Evolutionary conservation across 1,140 invertebrate genomes (phyloP), one percentile per base, ranked within the genome.

Genomic region (Bombus haemorrhoidalis): DNA sequence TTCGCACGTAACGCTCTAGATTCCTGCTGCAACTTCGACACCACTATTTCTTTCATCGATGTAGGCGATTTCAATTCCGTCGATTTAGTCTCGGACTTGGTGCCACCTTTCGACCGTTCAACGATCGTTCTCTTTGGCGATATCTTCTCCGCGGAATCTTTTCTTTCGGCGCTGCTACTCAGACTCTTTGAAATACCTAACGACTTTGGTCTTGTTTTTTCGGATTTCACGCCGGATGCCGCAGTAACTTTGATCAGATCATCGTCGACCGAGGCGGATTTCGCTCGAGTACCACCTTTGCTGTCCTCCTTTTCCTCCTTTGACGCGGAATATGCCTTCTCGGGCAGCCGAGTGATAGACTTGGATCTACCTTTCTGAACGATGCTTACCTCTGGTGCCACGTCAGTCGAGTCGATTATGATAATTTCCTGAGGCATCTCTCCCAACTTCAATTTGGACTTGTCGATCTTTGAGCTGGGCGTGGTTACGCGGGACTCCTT

Each of bases 371-470:
- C 94, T 85, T 95, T 95, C 71, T 95, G 94, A 13, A 95, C 91
- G 18, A 95, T 95, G 81, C 94, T 95, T 6, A 95, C 91, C 74
- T 95, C 93, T 15, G 95, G 94, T 5, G 87, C 87, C 1, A 94
- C 91, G 41, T 95, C 95, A 4, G 93, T 95, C 5, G 95, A 95
- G 85, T 95, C 95, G 25, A 95, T 95, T 47, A 95, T 94, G 84
- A 95, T 95, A 53, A 95, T 95, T 88, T 95, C 95, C 72, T 95
- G 95, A 12, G 95, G 95, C 94, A 95, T 94, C 81, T 95, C 94
- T 32, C 94, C 93, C 32, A 95, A 85, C 69, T 95, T 95, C 39
- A 95, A 87, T 87, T 95, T 95, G 22, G 94, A 95, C 77, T 95
- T 95, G 84, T 95, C 94, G 64, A 95, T 95, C 87, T 94, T 94